phyloP scores from a whole-genome alignment of 2,888 invertebrate species.

The Lycophotia porphyrea region DNA sequence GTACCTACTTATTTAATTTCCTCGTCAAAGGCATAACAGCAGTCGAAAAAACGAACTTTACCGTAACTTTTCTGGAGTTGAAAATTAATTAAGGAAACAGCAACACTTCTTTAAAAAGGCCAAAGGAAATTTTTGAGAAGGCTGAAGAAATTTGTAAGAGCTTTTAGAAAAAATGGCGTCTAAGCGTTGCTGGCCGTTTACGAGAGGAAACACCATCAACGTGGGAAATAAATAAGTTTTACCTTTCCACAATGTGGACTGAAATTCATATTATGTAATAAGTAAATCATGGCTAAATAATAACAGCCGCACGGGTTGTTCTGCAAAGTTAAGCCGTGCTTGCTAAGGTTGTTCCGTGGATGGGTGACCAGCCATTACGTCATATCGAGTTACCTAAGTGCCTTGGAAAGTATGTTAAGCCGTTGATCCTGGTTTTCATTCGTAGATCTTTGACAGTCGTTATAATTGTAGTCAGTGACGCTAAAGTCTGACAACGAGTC shows the following conservation, averaged over 20 bases:
- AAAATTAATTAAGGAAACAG: slow-evolving; percentile 33
- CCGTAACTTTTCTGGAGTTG: neutral
- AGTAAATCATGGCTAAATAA: neutral
- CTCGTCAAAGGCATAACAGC: slow-evolving; percentile 29
- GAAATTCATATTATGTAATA: neutral
- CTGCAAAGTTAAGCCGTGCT: neutral
- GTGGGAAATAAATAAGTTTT: slow-evolving; percentile 33
- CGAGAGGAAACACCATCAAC: neutral
- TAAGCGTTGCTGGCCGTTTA: neutral
- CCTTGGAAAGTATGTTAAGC: too few relatives aligned
- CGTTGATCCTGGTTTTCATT: too few relatives aligned
- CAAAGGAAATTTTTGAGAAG: too few relatives aligned
- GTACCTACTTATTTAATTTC: slow-evolving; percentile 29
- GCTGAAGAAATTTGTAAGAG: slow-evolving; percentile 8
- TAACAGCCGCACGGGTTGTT: neutral
- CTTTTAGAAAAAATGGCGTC: slow-evolving; percentile 29
- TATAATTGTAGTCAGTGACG: too few relatives aligned
- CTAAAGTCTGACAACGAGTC: too few relatives aligned
- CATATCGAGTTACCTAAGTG: too few relatives aligned
- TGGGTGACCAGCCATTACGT: too few relatives aligned
- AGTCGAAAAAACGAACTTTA: slow-evolving; percentile 25
- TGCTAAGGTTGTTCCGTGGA: neutral
- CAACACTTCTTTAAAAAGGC: slow-evolving; percentile 35
- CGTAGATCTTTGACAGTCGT: too few relatives aligned
- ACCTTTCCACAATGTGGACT: neutral